phyloP scores from a whole-genome alignment of 2,113 vertebrate species.

The Mobula birostris region DNA sequence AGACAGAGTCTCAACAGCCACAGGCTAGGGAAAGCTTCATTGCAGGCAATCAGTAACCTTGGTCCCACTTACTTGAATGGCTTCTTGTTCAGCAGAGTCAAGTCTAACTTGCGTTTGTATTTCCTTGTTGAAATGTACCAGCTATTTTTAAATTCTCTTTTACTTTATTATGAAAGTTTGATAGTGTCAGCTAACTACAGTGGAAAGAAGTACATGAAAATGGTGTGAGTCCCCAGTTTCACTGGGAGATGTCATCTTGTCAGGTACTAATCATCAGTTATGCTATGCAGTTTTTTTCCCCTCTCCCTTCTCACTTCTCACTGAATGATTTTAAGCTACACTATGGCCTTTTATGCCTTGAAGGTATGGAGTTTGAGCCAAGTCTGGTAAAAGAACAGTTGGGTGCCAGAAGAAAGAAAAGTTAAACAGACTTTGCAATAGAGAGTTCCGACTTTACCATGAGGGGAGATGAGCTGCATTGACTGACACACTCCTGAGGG shows the following conservation, averaged over 20 bases:
- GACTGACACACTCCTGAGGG: neutral
- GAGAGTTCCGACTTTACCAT: neutral
- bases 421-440: neutral
- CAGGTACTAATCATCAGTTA: conserved; percentile 30
- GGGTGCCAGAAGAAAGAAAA: conserved; percentile 23
- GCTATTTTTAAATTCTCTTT: conserved; percentile 41
- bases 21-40: conserved; percentile 39
- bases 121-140: neutral
- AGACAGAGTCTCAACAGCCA: conserved; percentile 42
- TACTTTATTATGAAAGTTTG: conserved; percentile 38
- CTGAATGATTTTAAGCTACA: conserved; percentile 8
- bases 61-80: conserved; percentile 25
- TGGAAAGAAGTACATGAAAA: conserved; percentile 41
- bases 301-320: neutral
- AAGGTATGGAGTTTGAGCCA: neutral
- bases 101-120: neutral
- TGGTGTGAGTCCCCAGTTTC: conserved; percentile 1
- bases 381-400: conserved; percentile 19
- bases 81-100: conserved; percentile 30
- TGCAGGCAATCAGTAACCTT: conserved; percentile 39
- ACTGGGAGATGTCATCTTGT: conserved; percentile 35
- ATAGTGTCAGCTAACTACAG: conserved; percentile 34
- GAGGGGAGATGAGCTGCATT: conserved; percentile 4
- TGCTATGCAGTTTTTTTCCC: neutral
- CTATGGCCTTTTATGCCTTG: conserved; percentile 10